Evolutionary conservation across 2,888 invertebrate genomes (phyloP).

Genomic region (Agonopterix alstromeriana): DNA sequence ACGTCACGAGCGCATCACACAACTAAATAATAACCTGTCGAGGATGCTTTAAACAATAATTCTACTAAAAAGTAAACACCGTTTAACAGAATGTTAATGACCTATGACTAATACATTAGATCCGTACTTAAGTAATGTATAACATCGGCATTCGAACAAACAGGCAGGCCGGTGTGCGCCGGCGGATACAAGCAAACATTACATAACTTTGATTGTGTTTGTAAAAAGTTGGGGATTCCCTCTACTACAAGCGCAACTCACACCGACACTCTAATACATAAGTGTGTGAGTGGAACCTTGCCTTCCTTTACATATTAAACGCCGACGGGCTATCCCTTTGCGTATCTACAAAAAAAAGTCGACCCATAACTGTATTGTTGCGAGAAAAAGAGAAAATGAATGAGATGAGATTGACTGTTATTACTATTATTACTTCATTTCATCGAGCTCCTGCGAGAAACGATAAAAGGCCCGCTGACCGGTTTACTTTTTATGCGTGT

Average conservation of each 20-base stretch:
- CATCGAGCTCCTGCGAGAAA: conserved; percentile 60
- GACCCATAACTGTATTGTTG: conserved; percentile 66
- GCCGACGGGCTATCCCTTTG: conserved; percentile 72
- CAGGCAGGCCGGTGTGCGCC: conserved; percentile 59
- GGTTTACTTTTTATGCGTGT: conserved; percentile 69
- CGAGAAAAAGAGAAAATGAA: conserved; percentile 68
- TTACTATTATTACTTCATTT: conserved; percentile 71
- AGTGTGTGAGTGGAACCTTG: conserved; percentile 72
- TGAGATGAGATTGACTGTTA: conserved; percentile 72
- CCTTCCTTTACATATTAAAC: conserved; percentile 76
- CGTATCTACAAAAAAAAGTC: conserved; percentile 70
- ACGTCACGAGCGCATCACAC: background rate
- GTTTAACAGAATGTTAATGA: conserved; percentile 66
- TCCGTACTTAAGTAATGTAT: conserved; percentile 58
- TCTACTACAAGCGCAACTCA: conserved; percentile 68
- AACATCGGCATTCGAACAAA: conserved; percentile 71
- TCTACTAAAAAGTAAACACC: conserved; percentile 52
- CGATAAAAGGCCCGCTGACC: conserved; percentile 69
- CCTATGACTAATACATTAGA: conserved; percentile 67
- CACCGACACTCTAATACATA: conserved; percentile 41
- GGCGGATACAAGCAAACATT: conserved; percentile 72
- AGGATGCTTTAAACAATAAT: conserved; percentile 37
- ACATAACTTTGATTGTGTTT: conserved; percentile 77
- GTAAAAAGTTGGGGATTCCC: conserved; percentile 77
- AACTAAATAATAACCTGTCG: conserved; percentile 20